These are phyloP conservation scores for Caenorhabditis parvicauda DNA, from an alignment of 2,888 invertebrate species.

Conservation along the genomic window DNA sequence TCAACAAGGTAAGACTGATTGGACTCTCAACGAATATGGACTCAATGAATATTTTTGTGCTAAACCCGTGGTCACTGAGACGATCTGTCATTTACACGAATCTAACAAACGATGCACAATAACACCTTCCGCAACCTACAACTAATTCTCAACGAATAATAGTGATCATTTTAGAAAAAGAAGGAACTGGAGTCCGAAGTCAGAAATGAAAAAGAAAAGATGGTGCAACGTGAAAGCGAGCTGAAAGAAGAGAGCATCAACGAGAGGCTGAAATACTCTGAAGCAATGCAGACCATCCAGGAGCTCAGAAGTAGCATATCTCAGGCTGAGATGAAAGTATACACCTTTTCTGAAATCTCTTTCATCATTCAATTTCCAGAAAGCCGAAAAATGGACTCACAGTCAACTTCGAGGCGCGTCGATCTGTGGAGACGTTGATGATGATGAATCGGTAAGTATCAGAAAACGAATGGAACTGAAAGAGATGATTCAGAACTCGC, in stretches of 20 bases:
- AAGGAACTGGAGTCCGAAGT: conserved; percentile 74
- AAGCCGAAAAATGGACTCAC: conserved; percentile 59
- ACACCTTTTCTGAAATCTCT: no score
- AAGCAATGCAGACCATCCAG: conserved; percentile 87
- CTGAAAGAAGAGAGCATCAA: conserved; percentile 55
- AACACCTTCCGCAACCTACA: neutral
- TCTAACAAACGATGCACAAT: neutral
- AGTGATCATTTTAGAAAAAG: conserved; percentile 23
- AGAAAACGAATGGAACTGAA: neutral
- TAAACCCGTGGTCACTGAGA: no score
- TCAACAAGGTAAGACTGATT: conserved; percentile 70
- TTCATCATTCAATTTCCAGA: conserved; percentile 41
- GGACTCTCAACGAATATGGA: neutral
- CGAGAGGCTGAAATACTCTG: conserved; percentile 81
- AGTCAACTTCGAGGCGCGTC: conserved; percentile 57
- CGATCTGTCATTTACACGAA: no score
- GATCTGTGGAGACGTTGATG: conserved; percentile 51
- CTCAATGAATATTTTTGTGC: no score
- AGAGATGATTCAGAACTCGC: conserved; percentile 45
- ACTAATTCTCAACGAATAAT: no score
- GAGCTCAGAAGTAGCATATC: conserved; percentile 91
- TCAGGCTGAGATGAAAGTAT: conserved; percentile 83
- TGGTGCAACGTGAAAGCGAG: conserved; percentile 74
- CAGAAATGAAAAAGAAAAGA: conserved; percentile 81
- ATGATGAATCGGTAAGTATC: conserved; percentile 51